phyloP scores from a whole-genome alignment of 2,888 invertebrate genomes.

The Tanytarsus gracilentus region DNA sequence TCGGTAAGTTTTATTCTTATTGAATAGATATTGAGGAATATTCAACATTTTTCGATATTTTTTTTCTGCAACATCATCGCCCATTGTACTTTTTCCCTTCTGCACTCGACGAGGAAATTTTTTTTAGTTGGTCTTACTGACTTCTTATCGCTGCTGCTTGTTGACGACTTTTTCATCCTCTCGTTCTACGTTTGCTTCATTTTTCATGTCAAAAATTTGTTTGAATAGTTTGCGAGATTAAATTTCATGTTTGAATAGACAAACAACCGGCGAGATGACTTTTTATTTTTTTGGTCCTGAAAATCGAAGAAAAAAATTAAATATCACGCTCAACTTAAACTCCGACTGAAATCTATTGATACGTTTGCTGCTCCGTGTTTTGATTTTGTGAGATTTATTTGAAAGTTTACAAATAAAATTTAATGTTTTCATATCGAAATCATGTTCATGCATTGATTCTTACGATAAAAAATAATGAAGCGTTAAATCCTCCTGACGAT shows the following conservation, averaged over 20 bases:
- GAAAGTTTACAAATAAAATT: not conserved
- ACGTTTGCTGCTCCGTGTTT: not conserved
- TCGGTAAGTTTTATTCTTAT: too few species aligned
- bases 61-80: not conserved
- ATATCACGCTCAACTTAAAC: too few species aligned
- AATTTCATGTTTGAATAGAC: conserved; percentile 15
- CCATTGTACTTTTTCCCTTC: not conserved
- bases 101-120: not conserved
- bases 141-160: not conserved
- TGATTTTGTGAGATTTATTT: not conserved
- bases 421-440: not conserved
- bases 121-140: not conserved
- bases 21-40: not conserved
- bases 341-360: too few species aligned
- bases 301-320: too few species aligned
- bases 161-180: not conserved
- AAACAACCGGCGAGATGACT: conserved; percentile 15
- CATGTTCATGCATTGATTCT: not conserved
- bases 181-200: not conserved
- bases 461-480: not conserved
- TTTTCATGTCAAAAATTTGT: conserved; percentile 15
- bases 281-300: too few species aligned
- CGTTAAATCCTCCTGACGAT: not conserved
- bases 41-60: not conserved
- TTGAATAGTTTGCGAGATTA: not conserved